A percentile compares a stretch with the other conserved stretches of the same genome.
Evolutionary conservation across 2,113 vertebrate genomes (phyloP).

Genomic region (Oreochromis aureus): DNA sequence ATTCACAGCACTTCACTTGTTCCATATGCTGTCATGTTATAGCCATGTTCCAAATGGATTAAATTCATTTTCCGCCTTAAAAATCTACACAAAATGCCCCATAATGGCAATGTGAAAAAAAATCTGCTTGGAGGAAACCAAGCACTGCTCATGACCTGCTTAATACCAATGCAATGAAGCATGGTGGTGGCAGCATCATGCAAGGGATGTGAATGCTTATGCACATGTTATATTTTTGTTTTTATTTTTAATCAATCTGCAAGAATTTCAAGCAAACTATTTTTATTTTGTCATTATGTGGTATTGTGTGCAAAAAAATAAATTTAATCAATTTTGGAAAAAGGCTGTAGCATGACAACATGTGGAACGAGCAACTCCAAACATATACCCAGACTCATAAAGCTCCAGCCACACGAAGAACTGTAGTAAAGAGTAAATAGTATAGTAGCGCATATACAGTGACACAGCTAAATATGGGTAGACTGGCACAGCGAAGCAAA

Average conservation of each 20-base stretch:
- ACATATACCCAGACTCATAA: not conserved
- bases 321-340: not conserved
- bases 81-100: not conserved
- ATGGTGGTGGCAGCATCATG: too few relatives aligned
- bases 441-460: not conserved
- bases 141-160: not conserved
- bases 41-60: not conserved
- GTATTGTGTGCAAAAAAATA: not conserved
- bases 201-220: not conserved
- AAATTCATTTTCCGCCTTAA: not conserved
- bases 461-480: not conserved
- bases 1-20: not conserved
- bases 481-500: not conserved
- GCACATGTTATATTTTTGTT: not conserved
- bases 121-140: not conserved
- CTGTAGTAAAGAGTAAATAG: not conserved
- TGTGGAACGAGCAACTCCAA: not conserved
- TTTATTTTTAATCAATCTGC: not conserved
- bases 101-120: not conserved
- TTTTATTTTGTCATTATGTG: not conserved
- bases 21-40: not conserved
- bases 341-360: not conserved
- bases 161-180: not conserved
- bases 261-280: not conserved
- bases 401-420: not conserved